A percentile compares a stretch with the other conserved stretches of the same genome.
phyloP scores from a whole-genome alignment of 1,140 invertebrate genomes.

The Oreohelix idahoensis region DNA sequence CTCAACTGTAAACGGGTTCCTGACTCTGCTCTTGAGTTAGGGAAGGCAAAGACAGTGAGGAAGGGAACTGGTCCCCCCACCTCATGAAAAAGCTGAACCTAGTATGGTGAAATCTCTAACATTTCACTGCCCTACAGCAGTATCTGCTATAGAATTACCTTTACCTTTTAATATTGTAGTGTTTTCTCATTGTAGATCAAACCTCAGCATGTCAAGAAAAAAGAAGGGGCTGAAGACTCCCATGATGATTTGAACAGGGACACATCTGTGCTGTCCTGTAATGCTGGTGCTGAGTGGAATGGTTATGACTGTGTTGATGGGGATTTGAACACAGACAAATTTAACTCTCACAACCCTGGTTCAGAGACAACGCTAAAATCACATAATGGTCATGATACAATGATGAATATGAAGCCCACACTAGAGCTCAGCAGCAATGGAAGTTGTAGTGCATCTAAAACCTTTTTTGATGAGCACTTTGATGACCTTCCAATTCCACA shows the following conservation, averaged over 20 bases:
- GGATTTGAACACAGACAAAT: not conserved
- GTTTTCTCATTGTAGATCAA: conserved; percentile 15
- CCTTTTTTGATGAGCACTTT: not conserved
- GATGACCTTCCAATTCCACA: not conserved
- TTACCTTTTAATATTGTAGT: not conserved
- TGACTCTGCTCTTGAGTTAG: too few species aligned
- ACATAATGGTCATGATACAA: conserved; percentile 12
- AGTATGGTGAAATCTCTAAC: too few species aligned
- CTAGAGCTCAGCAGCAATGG: conserved; percentile 5
- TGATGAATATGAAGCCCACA: conserved; percentile 13
- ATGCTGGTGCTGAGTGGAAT: not conserved
- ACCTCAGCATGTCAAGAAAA: conserved; percentile 28
- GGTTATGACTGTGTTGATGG: conserved; percentile 22
- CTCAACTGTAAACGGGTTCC: too few species aligned
- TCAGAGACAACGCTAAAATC: not conserved
- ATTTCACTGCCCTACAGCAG: too few species aligned
- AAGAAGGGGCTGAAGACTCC: conserved; percentile 2
- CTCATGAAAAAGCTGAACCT: too few species aligned
- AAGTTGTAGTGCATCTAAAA: not conserved
- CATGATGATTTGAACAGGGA: not conserved
- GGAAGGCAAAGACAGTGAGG: too few species aligned
- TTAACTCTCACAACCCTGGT: not conserved
- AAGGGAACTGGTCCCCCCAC: too few species aligned
- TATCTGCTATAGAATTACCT: too few species aligned
- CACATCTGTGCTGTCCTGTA: not conserved